Base-by-base conservation (phyloP, 2,797 vertebrate genomes). In the Neosilurus mollespiculum region DNA sequence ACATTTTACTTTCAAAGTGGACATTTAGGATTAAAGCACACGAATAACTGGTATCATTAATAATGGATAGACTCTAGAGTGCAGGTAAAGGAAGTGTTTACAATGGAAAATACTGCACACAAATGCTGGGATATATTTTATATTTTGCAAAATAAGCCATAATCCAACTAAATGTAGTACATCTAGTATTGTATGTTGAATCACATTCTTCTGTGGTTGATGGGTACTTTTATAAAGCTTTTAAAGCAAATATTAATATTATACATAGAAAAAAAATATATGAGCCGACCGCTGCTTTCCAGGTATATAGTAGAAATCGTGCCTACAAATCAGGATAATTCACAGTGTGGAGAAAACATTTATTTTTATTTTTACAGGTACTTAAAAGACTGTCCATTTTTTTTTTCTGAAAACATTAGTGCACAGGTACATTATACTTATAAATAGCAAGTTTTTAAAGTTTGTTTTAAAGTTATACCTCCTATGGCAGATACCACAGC, bases 1-100 rank as follows among this genome's bases (percentile, higher is more conserved):
- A 88, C 66, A 72, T 83, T 85, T 83, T 87, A 66, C 67, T 84
- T 72, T 85, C 24, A 88, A 90, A 90, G 65, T 79, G 56, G 82
- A 80, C 14, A 4, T 86, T 65, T 49, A 86, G 66, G 78, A 89
- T 88, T 87, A 87, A 85, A 90, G 88, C 26, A 59, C 70, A 71
- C 78, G 72, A 66, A 88, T 85, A 85, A 87, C 78, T 62, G 81
- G 4, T 59, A 53, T 81, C 66, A 84, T 90, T 73, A 83, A 91
- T 88, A 81, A 88, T 88, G 71, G 80, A 88, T 87, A 78, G 61
- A 69, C 11, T 67, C 37, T 73, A 87, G 73, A 22, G 59, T 85
- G 84, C 26, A 73, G 67, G 67, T 80, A 30, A 37, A 86, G 83
- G 26, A 82, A 87, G 69, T 86, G 62, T 78, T 76, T 82, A 75